A percentile compares a stretch with the other conserved stretches of the same genome.
Conservation (phyloP, 2,113 vertebrate genomes). For the Pipra filicauda region DNA sequence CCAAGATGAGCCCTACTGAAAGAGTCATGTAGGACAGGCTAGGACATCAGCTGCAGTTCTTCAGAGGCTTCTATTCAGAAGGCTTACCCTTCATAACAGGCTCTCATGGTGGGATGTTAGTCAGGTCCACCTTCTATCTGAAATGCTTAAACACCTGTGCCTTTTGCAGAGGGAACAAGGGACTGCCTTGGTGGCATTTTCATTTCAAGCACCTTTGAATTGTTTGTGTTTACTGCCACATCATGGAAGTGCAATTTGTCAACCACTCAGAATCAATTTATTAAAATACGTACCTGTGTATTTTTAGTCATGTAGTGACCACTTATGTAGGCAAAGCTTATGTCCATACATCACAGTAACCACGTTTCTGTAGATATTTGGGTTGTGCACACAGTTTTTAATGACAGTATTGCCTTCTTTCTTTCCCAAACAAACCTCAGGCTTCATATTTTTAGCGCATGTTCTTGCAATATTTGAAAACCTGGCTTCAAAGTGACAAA, state of each 20-base stretch:
- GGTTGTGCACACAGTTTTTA: background rate
- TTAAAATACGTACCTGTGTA: background rate
- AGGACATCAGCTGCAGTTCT: background rate
- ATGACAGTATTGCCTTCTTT: background rate
- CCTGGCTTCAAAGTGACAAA: background rate
- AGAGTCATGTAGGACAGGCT: background rate
- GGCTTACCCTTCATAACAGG: rapidly evolving
- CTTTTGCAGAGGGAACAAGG: background rate
- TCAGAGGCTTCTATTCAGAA: background rate
- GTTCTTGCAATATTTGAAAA: background rate
- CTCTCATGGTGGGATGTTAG: background rate
- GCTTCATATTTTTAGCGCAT: background rate
- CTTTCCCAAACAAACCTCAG: background rate
- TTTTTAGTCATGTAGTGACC: background rate
- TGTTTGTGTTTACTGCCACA: background rate
- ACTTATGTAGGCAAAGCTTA: background rate
- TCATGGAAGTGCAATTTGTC: background rate
- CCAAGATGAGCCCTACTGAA: background rate
- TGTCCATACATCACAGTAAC: background rate
- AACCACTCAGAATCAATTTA: background rate
- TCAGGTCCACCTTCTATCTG: background rate
- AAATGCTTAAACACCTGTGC: background rate
- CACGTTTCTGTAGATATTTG: background rate
- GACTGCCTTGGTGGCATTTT: background rate
- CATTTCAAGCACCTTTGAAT: background rate